Conservation (phyloP, 2,113 vertebrate species). For the Neodon shergylaensis region DNA sequence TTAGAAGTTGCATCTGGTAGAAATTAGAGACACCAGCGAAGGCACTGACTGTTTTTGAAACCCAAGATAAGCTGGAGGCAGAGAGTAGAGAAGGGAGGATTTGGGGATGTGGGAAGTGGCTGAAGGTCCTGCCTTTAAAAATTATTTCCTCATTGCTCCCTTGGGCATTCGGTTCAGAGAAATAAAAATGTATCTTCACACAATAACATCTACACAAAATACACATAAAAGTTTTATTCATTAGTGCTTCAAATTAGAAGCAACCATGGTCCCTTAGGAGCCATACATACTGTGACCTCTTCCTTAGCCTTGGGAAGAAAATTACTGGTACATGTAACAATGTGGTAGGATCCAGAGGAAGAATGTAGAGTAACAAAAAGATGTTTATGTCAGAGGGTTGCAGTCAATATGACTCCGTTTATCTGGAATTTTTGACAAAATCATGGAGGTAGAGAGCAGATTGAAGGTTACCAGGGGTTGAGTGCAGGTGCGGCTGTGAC, state of each 20-base stretch:
- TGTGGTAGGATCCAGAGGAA: neutral
- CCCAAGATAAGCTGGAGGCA: neutral
- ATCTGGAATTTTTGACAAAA: neutral
- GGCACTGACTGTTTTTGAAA: neutral
- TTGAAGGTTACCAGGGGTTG: neutral
- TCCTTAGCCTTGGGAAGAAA: neutral
- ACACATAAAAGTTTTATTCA: neutral
- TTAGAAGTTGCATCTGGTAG: neutral
- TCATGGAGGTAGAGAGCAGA: neutral
- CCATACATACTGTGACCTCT: fast-evolving
- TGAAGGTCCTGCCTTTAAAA: neutral
- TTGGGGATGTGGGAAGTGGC: neutral
- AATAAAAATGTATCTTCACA: slow-evolving; percentile 23
- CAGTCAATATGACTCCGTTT: neutral
- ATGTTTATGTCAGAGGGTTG: neutral
- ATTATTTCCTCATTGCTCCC: neutral
- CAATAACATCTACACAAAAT: neutral
- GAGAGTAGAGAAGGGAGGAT: neutral
- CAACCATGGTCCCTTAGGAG: neutral
- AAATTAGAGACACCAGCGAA: neutral
- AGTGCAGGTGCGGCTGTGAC: neutral
- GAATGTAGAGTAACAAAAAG: neutral
- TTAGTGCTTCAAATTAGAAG: neutral
- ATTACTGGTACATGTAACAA: neutral
- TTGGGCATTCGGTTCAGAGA: neutral